Evolutionary conservation across 2,797 vertebrate genomes (phyloP), one percentile per base, ranked within the genome.

Genomic region (Cyprinella venusta): DNA sequence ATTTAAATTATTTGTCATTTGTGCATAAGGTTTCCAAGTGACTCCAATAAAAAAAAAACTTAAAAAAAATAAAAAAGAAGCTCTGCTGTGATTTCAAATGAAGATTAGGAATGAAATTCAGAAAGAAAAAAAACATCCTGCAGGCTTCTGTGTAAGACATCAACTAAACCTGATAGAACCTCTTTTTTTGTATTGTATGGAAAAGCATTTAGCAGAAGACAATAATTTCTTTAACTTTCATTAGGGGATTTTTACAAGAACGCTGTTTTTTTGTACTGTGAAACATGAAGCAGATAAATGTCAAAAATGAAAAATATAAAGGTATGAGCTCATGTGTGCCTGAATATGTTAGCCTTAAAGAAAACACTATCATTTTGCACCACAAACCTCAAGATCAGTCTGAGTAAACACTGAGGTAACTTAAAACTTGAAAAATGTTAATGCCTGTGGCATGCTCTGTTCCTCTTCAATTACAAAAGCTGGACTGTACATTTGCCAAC

Each of bases 391-490:
- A 5, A 63, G 42, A 76, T 30, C n/a, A 10, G n/a, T 80, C 16
- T 70, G 33, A 45, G 30, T 42, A 79, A 65, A 50, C 33, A 54
- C 15, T 81, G 45, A 26, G 21, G 80, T 75, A 75, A 81, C 80
- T 52, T 48, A 36, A 74, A 72, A 72, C 69, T 36, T 50, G 40
- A 50, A 72, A 72, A 26, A 38, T 45, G 36, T 48, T 15, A 72
- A 72, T 81, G 56, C 70, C 59, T 72, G 79, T 64, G 79, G 79
- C 56, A 72, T 72, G 59, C 50, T 45, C 45, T 26, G 80, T 61
- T 65, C 45, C 56, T 74, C 56, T 54, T 65, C 15, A 38, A 18
- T 83, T 70, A 63, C 75, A 71, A 78, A 64, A 63, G 65, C 21
- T n/a, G 54, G 40, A 83, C 38, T 59, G 65, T 38, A 38, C 26